phyloP scores from a whole-genome alignment of 2,888 invertebrate genomes.

The Cephus pulcher region DNA sequence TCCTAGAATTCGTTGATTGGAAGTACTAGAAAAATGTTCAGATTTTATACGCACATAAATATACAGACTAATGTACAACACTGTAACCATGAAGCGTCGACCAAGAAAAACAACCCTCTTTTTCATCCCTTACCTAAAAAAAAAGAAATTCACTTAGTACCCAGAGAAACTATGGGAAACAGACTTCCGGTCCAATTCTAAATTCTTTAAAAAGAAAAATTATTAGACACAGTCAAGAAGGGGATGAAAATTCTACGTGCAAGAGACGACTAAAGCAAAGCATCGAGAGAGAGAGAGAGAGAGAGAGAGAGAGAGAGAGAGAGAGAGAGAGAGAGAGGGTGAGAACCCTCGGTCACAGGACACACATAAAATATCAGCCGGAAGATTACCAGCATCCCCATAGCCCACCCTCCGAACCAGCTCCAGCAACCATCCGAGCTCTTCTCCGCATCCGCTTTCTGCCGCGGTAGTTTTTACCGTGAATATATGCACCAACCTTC shows the following conservation, averaged over 20 bases:
- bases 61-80: too few species aligned
- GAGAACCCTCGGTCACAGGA: constrained; percentile 49
- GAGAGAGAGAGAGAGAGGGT: constrained; percentile 13
- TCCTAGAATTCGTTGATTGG: neutral
- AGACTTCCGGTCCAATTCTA: neutral
- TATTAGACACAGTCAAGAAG: neutral
- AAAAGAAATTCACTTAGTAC: neutral
- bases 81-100: neutral
- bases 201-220: neutral
- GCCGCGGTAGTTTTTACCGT: constrained; percentile 52
- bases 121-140: neutral
- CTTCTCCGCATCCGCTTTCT: constrained; percentile 50
- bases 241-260: neutral
- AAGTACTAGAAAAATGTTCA: neutral
- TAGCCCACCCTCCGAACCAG: constrained; percentile 11
- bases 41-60: neutral
- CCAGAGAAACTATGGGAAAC: neutral
- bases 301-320: constrained; percentile 9
- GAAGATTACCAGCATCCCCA: constrained; percentile 58
- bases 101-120: neutral
- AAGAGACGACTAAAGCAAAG: constrained; percentile 11
- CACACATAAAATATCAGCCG: constrained; percentile 63
- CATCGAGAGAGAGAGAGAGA: constrained; percentile 7
- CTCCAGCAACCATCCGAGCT: constrained; percentile 38
- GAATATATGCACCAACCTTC: constrained; percentile 55